phyloP scores from a whole-genome alignment of 2,113 vertebrate species.

The Taurulus bubalis region DNA sequence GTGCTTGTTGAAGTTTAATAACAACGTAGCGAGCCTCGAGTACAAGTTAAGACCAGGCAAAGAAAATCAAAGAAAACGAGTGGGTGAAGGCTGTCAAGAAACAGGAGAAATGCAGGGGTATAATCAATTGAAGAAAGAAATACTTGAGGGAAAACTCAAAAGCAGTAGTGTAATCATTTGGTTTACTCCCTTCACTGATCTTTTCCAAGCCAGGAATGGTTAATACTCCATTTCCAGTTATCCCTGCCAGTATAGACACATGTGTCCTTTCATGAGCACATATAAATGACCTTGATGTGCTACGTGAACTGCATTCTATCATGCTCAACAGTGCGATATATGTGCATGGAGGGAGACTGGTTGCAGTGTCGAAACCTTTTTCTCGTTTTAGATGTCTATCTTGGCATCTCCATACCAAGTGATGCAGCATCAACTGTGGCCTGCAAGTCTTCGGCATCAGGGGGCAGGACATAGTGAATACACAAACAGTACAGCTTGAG shows the following conservation, averaged over 20 bases:
- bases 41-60: conserved; percentile 14
- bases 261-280: conserved; percentile 11
- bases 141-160: conserved; percentile 13
- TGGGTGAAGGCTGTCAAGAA: conserved; percentile 28
- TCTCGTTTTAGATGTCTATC: conserved; percentile 13
- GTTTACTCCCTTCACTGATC: conserved; percentile 5
- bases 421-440: conserved; percentile 25
- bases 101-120: not conserved
- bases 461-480: not conserved
- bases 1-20: conserved; percentile 75
- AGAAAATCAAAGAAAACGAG: conserved; percentile 30
- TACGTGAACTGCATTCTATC: conserved; percentile 21
- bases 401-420: not conserved
- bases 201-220: not conserved
- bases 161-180: not conserved
- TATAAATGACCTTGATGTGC: conserved; percentile 29
- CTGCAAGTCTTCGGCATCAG: not conserved
- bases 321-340: conserved; percentile 13
- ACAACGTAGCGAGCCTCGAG: conserved; percentile 62
- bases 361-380: conserved; percentile 13
- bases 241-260: conserved; percentile 4
- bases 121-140: conserved; percentile 15
- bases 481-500: not conserved
- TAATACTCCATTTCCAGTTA: conserved; percentile 22
- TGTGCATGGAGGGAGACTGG: not conserved